Conservation (phyloP, 1,140 invertebrate species). For the Diabrotica virgifera region DNA sequence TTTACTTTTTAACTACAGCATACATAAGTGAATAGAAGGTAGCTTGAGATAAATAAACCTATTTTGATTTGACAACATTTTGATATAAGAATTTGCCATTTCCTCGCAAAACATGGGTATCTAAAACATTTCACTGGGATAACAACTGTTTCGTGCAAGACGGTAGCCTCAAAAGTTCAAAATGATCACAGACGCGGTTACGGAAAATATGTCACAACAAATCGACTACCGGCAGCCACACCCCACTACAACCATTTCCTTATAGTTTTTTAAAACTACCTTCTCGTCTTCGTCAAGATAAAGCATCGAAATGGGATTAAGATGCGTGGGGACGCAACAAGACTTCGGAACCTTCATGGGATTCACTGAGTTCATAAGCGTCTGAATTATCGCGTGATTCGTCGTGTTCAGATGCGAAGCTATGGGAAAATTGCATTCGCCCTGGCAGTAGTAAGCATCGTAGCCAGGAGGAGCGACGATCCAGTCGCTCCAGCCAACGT, state of each 20-base stretch:
- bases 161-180: constrained; percentile 18
- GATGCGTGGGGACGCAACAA: constrained; percentile 89
- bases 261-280: constrained; percentile 94
- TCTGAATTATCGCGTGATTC: constrained; percentile 98
- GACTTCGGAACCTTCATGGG: constrained; percentile 84
- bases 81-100: too few relatives aligned
- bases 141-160: constrained; percentile 12
- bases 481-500: constrained; percentile 99
- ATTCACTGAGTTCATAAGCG: constrained; percentile 89
- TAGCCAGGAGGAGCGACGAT: constrained; percentile 97
- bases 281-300: constrained; percentile 91
- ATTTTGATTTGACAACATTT: too few relatives aligned
- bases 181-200: constrained; percentile 33
- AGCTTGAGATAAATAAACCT: too few relatives aligned
- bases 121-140: constrained; percentile 21
- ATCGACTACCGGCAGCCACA: constrained; percentile 85
- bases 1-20: too few relatives aligned
- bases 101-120: background rate
- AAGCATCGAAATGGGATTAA: constrained; percentile 89
- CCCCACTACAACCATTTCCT: constrained; percentile 91
- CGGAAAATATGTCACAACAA: background rate
- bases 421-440: constrained; percentile 90
- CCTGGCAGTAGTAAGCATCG: constrained; percentile 92
- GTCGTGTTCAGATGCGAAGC: constrained; percentile 93
- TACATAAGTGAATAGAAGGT: too few relatives aligned